Percentiles rank a stretch among this genome's conserved stretches.
phyloP scores from a whole-genome alignment of 2,888 invertebrate genomes.

The Phortica magna region DNA sequence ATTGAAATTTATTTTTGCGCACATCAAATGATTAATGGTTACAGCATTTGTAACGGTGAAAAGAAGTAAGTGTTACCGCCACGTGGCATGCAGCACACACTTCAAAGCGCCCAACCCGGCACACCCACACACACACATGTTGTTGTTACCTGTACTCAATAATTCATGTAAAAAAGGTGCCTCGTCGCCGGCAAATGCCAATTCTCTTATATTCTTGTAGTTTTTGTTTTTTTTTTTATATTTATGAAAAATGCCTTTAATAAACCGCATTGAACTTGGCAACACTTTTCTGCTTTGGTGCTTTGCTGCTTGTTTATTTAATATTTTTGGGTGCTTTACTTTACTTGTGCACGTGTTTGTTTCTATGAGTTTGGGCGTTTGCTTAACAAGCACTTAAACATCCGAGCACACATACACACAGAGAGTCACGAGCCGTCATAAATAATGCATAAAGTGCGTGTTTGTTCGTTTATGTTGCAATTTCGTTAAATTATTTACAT shows the following conservation, averaged over 20 bases:
- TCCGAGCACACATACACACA: not conserved
- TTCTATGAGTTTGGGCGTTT: not conserved
- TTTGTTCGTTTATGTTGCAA: conserved; percentile 25
- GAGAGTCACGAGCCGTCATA: conserved; percentile 23
- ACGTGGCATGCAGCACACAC: conserved; percentile 53
- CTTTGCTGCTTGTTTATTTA: too few species aligned
- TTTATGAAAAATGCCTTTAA: conserved; percentile 33
- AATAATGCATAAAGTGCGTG: conserved; percentile 51
- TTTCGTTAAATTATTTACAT: conserved; percentile 31
- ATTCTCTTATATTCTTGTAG: conserved; percentile 11
- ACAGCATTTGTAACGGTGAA: conserved; percentile 31
- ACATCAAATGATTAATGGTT: conserved; percentile 57
- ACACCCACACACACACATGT: not conserved
- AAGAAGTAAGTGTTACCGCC: conserved; percentile 46
- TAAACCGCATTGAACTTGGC: conserved; percentile 43
- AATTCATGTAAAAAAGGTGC: conserved; percentile 39
- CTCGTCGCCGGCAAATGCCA: conserved; percentile 49
- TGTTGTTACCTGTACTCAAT: conserved; percentile 11
- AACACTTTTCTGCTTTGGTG: not conserved
- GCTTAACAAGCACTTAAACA: not conserved
- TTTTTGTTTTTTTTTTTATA: not conserved
- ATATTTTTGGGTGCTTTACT: too few species aligned
- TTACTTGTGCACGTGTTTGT: not conserved
- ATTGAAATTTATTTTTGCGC: conserved; percentile 36
- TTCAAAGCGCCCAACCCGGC: not conserved